A percentile compares a stretch with the other conserved stretches of the same genome.
These are phyloP conservation scores for Petrolisthes manimaculis DNA, from an alignment of 2,888 invertebrate species.

Conservation along the genomic window DNA sequence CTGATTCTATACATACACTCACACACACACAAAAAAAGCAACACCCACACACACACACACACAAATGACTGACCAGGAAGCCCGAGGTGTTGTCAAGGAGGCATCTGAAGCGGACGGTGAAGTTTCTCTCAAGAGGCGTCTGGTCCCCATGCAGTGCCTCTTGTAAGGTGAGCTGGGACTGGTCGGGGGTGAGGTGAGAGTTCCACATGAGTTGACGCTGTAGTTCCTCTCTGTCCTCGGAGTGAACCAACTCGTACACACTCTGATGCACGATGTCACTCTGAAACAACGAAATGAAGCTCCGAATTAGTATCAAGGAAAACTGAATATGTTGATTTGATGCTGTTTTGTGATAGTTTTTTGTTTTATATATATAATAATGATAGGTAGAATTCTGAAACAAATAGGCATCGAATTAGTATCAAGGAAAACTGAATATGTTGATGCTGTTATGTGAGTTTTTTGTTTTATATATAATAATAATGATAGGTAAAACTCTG, in stretches of 20 bases:
- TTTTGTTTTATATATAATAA: neutral
- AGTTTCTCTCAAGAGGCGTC: slow-evolving; percentile 92
- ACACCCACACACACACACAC: neutral
- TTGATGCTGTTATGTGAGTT: neutral
- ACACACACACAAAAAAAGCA: neutral
- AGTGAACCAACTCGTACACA: slow-evolving; percentile 98
- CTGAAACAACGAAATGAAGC: slow-evolving; percentile 69
- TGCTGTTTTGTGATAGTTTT: neutral
- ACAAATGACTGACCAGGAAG: slow-evolving; percentile 83
- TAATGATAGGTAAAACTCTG: neutral
- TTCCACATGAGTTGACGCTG: slow-evolving; percentile 96
- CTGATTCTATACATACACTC: neutral
- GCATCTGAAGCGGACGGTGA: slow-evolving; percentile 98
- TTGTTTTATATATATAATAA: neutral
- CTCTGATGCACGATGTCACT: slow-evolving; percentile 99
- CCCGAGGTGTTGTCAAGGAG: slow-evolving; percentile 99
- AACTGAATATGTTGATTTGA: too few relatives aligned
- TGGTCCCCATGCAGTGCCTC: slow-evolving; percentile 91
- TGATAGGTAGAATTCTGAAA: neutral
- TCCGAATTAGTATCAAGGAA: neutral
- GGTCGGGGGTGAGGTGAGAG: slow-evolving; percentile 84
- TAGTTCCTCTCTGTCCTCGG: slow-evolving; percentile 97
- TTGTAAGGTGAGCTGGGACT: slow-evolving; percentile 82
- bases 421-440: too few relatives aligned
- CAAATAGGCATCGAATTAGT: neutral